Evolutionary conservation across 2,888 invertebrate genomes (phyloP), one percentile per base, ranked within the genome.

Genomic region (Orthosia incerta): DNA sequence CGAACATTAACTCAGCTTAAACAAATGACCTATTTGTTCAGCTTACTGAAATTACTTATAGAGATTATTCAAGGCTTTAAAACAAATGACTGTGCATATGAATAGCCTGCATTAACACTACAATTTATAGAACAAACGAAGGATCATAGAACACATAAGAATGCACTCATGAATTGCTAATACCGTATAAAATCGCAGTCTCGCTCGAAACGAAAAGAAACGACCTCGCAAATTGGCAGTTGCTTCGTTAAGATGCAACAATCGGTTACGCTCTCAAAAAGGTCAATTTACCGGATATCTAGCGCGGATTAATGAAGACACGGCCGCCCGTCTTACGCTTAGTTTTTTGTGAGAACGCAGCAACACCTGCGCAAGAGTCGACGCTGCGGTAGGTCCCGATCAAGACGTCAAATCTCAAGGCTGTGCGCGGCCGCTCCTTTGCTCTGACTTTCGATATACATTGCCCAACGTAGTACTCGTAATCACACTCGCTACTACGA

Each of bases 331-430:
- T 92, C 90, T 95, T 95, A 96, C 96, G 95, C 94, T 92, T 79
- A 81, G 88, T 91, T 95, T 95, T 95, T 94, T 94, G 89, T 93
- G 86, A 86, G 90, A 88, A 84, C 83, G 80, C 81, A 86, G 91
- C 91, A 94, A 95, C 96, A 96, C 96, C 96, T 95, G 96, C 95
- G 90, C 93, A 91, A 91, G 93, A 92, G 88, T 87, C 92, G 89
- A 86, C 94, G 94, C 95, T 95, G 95, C 95, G 96, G 96, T 96
- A 93, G 96, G 96, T 96, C 96, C 91, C 95, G 95, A 95, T 95
- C 96, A 95, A 96, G 95, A 95, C 95, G 93, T 96, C 95, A 96
- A 95, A 95, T 93, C 95, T 94, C 95, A 96, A 96, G 96, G 96
- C 93, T 95, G 93, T 78, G 87, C 84, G 90, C 92, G 89, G 91